Evolutionary conservation across 2,797 vertebrate species (phyloP), one percentile per base, ranked within the genome.

Genomic region (Rhynchotus rufescens): DNA sequence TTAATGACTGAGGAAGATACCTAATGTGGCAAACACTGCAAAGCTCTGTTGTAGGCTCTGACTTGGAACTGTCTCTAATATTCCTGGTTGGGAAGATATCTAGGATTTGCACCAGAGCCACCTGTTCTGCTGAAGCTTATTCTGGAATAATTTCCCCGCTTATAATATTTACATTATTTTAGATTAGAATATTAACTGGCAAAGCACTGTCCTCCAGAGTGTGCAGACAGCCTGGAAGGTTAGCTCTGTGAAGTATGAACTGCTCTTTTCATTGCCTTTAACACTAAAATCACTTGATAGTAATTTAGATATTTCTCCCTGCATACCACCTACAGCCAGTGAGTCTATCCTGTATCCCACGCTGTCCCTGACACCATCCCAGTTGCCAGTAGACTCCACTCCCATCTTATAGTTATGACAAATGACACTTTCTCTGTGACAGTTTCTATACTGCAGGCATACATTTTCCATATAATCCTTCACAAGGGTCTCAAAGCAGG

Each of bases 321-420:
- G 40, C 0, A 0, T 9, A 3, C 68, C 21, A 26, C 26, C 28
- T 9, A 15, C 16, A 62, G 62, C 57, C 25, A 26, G 13, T 32
- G 21, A 57, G 30, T 17, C 15, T 84, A 15, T 54, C 15, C 61
- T 80, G 42, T 45, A 88, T 51, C 14, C 32, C 52, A 38, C 1
- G 1, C 40, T 81, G 42, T 15, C 49, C 12, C 5, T 19, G 6
- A 17, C 1, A 0, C 36, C 57, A 82, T 62, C 64, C 28, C 26
- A 73, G 6, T 60, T 32, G 72, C 38, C 44, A 86, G 47, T 66
- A 83, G 71, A 56, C 5, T 22, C 36, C 68, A n/a, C 7, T 20
- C 32, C 23, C 1, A 0, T 26, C 69, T 54, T 79, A 59, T 0
- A 1, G n/a, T 23, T 64, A 4, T 5, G 51, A 10, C 1, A 0